Conservation (phyloP, 2,113 vertebrate genomes). For the Poicephalus gulielmi region DNA sequence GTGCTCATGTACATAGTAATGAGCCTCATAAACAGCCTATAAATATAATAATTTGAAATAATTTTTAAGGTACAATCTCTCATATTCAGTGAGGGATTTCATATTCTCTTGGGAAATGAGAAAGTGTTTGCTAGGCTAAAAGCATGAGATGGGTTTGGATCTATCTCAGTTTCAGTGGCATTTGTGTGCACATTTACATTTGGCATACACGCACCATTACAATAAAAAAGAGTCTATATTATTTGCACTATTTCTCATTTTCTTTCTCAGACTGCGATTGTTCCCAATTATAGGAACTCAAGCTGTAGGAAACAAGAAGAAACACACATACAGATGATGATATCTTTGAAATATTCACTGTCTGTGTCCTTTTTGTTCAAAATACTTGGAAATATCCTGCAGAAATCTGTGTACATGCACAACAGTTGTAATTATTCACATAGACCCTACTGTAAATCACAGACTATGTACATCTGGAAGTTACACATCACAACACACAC, state of each 20-base stretch:
- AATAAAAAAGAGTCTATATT: neutral
- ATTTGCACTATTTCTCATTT: conserved; percentile 32
- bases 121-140: conserved; percentile 8
- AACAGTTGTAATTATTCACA: conserved; percentile 2
- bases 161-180: conserved; percentile 28
- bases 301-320: conserved; percentile 7
- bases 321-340: neutral
- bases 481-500: neutral
- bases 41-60: conserved; percentile 57
- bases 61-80: conserved; percentile 61
- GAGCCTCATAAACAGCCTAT: conserved; percentile 60
- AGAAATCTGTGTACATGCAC: neutral
- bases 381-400: conserved; percentile 28
- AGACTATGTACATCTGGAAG: neutral
- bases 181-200: conserved; percentile 42
- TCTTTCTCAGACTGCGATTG: neutral
- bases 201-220: neutral
- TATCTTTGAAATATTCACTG: conserved; percentile 26
- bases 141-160: conserved; percentile 23
- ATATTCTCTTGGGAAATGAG: conserved; percentile 17
- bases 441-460: neutral
- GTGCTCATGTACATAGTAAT: conserved; percentile 40
- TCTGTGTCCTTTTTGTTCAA: neutral
- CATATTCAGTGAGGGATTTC: conserved; percentile 30
- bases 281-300: neutral